Percentiles rank a stretch among this genome's conserved stretches.
phyloP scores from a whole-genome alignment of 2,888 invertebrate genomes.

The Melolontha melolontha region DNA sequence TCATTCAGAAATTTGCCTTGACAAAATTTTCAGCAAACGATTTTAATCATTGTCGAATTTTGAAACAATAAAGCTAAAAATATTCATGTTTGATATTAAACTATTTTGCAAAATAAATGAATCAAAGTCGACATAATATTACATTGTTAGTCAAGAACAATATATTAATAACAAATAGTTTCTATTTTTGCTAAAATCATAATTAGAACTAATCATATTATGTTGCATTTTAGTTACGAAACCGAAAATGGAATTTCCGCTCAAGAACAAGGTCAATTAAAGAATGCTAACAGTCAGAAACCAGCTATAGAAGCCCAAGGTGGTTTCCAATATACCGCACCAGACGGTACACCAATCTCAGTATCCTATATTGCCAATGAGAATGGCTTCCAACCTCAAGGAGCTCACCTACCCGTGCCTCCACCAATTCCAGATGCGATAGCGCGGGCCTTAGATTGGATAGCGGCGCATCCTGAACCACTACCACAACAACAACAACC shows the following conservation, averaged over 20 bases:
- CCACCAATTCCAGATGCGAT: slow-evolving; percentile 78
- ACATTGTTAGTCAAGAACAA: too few relatives aligned
- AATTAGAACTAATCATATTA: too few relatives aligned
- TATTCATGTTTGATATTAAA: too few relatives aligned
- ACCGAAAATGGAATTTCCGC: slow-evolving; percentile 55
- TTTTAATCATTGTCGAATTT: too few relatives aligned
- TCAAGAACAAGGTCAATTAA: slow-evolving; percentile 71
- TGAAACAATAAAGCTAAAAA: too few relatives aligned
- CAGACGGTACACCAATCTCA: slow-evolving; percentile 72
- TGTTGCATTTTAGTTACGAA: slow-evolving; percentile 30
- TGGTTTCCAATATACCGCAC: slow-evolving; percentile 69
- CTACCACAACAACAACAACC: slow-evolving; percentile 39
- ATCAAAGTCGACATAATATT: too few relatives aligned
- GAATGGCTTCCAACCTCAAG: slow-evolving; percentile 76
- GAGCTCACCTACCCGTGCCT: slow-evolving; percentile 64
- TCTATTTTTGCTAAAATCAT: too few relatives aligned
- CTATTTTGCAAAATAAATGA: too few relatives aligned
- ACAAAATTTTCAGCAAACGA: too few relatives aligned
- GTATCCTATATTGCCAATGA: slow-evolving; percentile 76
- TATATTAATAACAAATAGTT: too few relatives aligned
- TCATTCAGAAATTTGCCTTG: too few relatives aligned
- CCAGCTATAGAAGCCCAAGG: slow-evolving; percentile 68
- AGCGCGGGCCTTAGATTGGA: slow-evolving; percentile 76
- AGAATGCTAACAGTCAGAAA: slow-evolving; percentile 64
- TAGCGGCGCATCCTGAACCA: slow-evolving; percentile 70